These are phyloP conservation scores for Pangasius macronema DNA, from an alignment of 2,797 vertebrate genomes.

Conservation along the genomic window DNA sequence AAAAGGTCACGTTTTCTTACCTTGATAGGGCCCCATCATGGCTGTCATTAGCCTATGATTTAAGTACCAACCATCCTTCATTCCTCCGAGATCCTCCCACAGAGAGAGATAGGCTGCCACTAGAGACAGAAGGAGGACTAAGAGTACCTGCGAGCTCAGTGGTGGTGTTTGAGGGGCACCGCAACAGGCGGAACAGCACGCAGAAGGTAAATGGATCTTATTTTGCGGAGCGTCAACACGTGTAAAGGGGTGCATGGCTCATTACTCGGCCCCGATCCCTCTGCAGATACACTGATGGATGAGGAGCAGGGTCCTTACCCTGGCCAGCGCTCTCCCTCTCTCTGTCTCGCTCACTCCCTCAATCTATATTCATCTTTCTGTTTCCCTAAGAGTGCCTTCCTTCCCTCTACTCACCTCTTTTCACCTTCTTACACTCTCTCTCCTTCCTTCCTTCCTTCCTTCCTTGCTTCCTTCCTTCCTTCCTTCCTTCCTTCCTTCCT, in stretches of 20 bases:
- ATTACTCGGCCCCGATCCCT: slow-evolving; percentile 75
- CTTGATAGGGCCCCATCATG: slow-evolving; percentile 19
- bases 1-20: slow-evolving; percentile 41
- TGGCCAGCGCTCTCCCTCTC: slow-evolving; percentile 53
- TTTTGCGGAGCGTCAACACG: slow-evolving; percentile 80
- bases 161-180: slow-evolving; percentile 49
- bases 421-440: not conserved
- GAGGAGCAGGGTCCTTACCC: slow-evolving; percentile 59
- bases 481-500: slow-evolving; percentile 15
- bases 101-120: slow-evolving; percentile 10
- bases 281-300: slow-evolving; percentile 77
- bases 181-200: slow-evolving; percentile 53
- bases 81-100: slow-evolving; percentile 30
- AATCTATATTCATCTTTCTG: slow-evolving; percentile 41
- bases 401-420: slow-evolving; percentile 15
- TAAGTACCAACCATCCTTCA: slow-evolving; percentile 31
- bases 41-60: slow-evolving; percentile 33
- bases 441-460: not conserved
- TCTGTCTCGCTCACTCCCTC: slow-evolving; percentile 43
- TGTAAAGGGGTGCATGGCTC: slow-evolving; percentile 80
- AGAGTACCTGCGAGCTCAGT: slow-evolving; percentile 38
- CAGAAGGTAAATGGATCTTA: slow-evolving; percentile 82
- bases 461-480: slow-evolving; percentile 3
- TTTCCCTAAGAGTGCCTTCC: slow-evolving; percentile 33
- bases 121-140: slow-evolving; percentile 16